Evolutionary conservation across 1,140 invertebrate genomes (phyloP), one percentile per base, ranked within the genome.

Genomic region (Choristoneura fumiferana): DNA sequence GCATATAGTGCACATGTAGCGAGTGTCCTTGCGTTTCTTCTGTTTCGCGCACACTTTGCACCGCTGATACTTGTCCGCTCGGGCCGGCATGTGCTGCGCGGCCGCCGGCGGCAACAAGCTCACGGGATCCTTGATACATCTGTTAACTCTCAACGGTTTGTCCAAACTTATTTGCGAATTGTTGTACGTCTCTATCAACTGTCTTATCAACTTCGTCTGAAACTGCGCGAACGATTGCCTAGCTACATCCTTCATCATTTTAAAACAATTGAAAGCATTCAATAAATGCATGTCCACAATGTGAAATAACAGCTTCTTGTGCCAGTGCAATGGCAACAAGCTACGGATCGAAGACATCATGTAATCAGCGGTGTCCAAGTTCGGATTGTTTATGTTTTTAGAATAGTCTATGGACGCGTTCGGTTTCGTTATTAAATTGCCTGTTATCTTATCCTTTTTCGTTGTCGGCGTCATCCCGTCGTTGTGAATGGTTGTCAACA

Each of bases 391-490:
- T 17, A 49, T 49, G 22, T 22, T 49, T 12, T 49, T 49, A 0
- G 43, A 49, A 12, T 33, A 49, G 43, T 49, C 43, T 49, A 49
- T 49, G 9, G 43, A 49, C 14, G 43, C 43, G n/a, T 49, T 49
- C 12, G 43, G 43, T 49, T 49, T 49, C 17, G 18, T 22, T 29
- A 49, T 49, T n/a, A 22, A 49, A 18, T 49, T 22, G 4, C 43
- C 43, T 12, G 43, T 49, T 3, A 17, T 22, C 8, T 49, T 29
- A 17, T 49, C 43, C 22, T 18, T 49, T 10, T 49, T 49, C 43
- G 18, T 49, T 8, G 29, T 22, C 6, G 43, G 10, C 5, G 29
- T 17, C 43, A 49, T 22, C n/a, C 10, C 17, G 10, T 49, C 43
- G 43, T 49, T 22, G 29, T 49, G 43, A 12, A 49, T 18, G n/a